Evolutionary conservation across 2,888 invertebrate species (phyloP).

Genomic region (Stenodema calcarata): DNA sequence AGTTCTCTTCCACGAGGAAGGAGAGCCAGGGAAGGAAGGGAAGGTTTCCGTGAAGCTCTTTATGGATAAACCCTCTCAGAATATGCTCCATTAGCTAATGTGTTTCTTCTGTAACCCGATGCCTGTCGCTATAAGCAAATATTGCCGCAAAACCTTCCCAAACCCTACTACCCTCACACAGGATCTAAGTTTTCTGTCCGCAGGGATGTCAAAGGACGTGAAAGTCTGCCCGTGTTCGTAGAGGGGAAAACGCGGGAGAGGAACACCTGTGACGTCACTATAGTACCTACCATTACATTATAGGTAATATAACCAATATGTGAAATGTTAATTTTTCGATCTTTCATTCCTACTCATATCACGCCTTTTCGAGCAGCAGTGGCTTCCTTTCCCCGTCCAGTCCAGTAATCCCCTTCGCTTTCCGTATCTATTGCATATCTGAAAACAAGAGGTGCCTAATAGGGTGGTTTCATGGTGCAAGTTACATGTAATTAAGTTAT

Average conservation of each 20-base stretch:
- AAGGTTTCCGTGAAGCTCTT: not conserved
- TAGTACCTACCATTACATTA: no score
- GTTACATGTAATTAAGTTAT: no score
- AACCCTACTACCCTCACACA: not conserved
- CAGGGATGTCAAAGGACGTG: not conserved
- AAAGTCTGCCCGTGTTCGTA: not conserved
- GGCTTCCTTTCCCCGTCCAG: no score
- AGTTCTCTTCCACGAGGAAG: not conserved
- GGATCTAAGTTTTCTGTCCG: not conserved
- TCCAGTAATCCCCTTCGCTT: no score
- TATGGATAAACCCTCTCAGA: conserved; percentile 1
- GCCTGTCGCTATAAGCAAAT: conserved; percentile 41
- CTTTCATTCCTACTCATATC: no score
- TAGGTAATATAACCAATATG: no score
- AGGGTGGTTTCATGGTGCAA: no score
- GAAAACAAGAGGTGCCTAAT: no score
- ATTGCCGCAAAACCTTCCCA: not conserved
- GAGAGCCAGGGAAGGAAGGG: not conserved
- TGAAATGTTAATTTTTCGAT: no score
- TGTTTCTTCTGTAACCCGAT: conserved; percentile 47
- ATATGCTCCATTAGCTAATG: conserved; percentile 48
- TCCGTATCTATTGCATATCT: no score
- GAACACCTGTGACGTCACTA: no score
- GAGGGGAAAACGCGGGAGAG: not conserved
- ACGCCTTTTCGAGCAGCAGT: no score